These are phyloP conservation scores for Frankliniella intonsa DNA, from an alignment of 2,888 invertebrate species.

Conservation along the genomic window DNA sequence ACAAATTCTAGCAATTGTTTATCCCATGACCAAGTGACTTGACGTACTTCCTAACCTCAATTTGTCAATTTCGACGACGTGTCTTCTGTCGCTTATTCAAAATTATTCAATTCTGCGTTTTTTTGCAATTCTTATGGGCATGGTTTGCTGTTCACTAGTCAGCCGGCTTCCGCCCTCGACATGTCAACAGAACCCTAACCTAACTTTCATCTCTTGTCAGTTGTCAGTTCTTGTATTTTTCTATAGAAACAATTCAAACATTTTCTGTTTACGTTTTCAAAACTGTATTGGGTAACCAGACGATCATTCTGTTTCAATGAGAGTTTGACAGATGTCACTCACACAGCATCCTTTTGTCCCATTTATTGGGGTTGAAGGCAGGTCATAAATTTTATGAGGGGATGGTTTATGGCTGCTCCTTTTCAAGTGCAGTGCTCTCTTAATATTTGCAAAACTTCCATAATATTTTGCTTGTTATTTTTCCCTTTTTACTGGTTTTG, in stretches of 20 bases:
- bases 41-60: too few species aligned
- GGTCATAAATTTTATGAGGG: constrained; percentile 1
- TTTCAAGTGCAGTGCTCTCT: background rate
- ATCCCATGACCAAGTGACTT: too few species aligned
- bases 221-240: too few species aligned
- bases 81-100: too few species aligned
- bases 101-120: too few species aligned
- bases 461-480: background rate
- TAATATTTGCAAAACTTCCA: background rate
- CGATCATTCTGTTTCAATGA: background rate
- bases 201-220: background rate
- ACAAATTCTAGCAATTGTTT: too few species aligned
- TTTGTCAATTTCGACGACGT: too few species aligned
- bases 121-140: too few species aligned
- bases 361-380: background rate
- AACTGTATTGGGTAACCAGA: background rate
- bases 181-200: background rate
- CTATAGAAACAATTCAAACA: too few species aligned
- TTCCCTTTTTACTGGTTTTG: background rate
- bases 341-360: background rate
- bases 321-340: background rate
- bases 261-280: background rate
- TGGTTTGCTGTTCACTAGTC: too few species aligned
- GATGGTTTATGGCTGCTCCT: background rate
- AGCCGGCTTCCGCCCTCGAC: too few species aligned